phyloP scores from a whole-genome alignment of 2,888 invertebrate species.

The Drosophila paracracens region DNA sequence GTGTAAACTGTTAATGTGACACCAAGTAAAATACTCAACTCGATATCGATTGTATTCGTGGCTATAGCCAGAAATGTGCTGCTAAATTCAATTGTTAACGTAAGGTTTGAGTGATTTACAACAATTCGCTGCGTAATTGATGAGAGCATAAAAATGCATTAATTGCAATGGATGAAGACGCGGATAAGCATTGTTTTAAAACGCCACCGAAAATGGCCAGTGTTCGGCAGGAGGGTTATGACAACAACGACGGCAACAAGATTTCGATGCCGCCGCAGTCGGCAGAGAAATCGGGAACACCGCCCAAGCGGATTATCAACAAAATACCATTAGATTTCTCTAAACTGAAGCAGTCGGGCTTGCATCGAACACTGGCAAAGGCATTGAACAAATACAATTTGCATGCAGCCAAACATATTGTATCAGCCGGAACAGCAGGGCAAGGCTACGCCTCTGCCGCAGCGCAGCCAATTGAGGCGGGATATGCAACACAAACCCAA shows the following conservation, averaged over 20 bases:
- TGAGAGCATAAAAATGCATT: neutral
- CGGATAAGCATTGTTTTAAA: constrained; percentile 27
- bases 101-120: constrained; percentile 18
- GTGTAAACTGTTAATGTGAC: constrained; percentile 1
- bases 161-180: constrained; percentile 27
- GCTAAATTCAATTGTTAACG: constrained; percentile 11
- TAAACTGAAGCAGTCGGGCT: constrained; percentile 80
- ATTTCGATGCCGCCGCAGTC: constrained; percentile 10
- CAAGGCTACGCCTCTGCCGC: constrained; percentile 2
- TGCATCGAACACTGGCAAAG: constrained; percentile 81
- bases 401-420: constrained; percentile 25
- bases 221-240: neutral
- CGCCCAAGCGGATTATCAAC: constrained; percentile 76
- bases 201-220: constrained; percentile 1
- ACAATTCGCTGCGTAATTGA: constrained; percentile 52
- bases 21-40: neutral
- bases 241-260: constrained; percentile 23
- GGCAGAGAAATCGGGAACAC: constrained; percentile 11
- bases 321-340: constrained; percentile 81
- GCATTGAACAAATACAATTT: constrained; percentile 74
- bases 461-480: constrained; percentile 10
- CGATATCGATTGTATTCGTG: neutral
- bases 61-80: neutral
- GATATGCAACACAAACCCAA: constrained; percentile 12
- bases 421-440: constrained; percentile 28